Conservation (phyloP, 2,888 invertebrate genomes). For the Cybosia mesomella region DNA sequence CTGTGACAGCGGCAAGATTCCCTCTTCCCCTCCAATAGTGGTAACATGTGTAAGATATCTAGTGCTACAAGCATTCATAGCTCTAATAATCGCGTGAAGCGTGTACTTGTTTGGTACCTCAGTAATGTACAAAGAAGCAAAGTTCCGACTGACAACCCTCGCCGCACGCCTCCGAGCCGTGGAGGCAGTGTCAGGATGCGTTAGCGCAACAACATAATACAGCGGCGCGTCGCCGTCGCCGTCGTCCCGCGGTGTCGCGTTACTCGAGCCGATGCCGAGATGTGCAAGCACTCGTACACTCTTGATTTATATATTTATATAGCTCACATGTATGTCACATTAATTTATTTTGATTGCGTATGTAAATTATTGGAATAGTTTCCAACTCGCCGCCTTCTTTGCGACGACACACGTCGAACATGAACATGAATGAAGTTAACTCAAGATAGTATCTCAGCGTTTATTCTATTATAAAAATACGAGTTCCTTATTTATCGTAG, state of each 20-base stretch:
- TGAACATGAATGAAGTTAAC: not conserved
- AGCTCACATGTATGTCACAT: not conserved
- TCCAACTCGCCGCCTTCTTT: not conserved
- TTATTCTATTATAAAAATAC: not conserved
- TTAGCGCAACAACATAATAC: conserved; percentile 46
- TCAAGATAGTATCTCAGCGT: not conserved
- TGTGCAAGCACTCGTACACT: not conserved
- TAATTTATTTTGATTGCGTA: not conserved
- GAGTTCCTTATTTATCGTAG: not conserved
- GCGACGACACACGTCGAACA: not conserved
- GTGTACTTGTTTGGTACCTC: too few species aligned
- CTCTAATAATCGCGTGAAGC: too few species aligned
- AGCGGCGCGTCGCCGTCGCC: conserved; percentile 4
- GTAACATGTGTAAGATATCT: too few species aligned
- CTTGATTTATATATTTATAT: not conserved
- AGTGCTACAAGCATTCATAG: too few species aligned
- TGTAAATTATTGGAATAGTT: not conserved
- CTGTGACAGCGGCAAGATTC: too few species aligned
- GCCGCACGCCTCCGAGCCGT: not conserved
- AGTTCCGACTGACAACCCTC: not conserved
- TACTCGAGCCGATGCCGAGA: conserved; percentile 10
- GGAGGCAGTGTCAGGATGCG: conserved; percentile 36
- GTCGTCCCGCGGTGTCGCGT: conserved; percentile 18
- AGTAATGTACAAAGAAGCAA: not conserved
- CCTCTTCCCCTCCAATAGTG: too few species aligned